These are phyloP conservation scores for Apodemia mormo DNA, from an alignment of 2,888 invertebrate genomes.

Conservation along the genomic window DNA sequence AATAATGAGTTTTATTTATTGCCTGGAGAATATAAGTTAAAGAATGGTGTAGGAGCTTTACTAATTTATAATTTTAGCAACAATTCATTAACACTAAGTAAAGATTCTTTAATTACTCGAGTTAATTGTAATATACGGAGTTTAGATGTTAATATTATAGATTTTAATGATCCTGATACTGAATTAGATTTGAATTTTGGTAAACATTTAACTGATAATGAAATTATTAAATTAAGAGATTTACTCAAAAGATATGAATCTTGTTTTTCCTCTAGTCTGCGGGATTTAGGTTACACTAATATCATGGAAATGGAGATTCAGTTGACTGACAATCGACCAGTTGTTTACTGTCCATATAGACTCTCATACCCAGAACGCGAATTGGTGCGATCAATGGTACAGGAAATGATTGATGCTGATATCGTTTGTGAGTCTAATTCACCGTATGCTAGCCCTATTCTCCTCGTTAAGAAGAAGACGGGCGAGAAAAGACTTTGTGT, in stretches of 20 bases:
- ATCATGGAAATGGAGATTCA: neutral
- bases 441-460: conserved; percentile 32
- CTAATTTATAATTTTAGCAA: conserved; percentile 4
- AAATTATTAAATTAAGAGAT: neutral
- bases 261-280: neutral
- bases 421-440: conserved; percentile 20
- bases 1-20: conserved; percentile 21
- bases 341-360: conserved; percentile 12
- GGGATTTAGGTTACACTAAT: conserved; percentile 5
- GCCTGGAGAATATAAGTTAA: conserved; percentile 7
- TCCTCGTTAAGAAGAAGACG: conserved; percentile 37
- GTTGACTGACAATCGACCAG: neutral
- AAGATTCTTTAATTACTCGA: neutral
- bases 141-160: conserved; percentile 13
- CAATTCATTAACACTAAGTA: neutral
- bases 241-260: neutral
- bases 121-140: neutral
- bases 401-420: conserved; percentile 19
- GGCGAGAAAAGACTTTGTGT: conserved; percentile 18
- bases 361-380: conserved; percentile 11
- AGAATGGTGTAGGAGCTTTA: neutral
- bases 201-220: neutral
- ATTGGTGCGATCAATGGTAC: conserved; percentile 19
- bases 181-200: neutral
- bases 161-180: neutral